phyloP scores from a whole-genome alignment of 2,888 invertebrate species.

The Pseudococcus longispinus region DNA sequence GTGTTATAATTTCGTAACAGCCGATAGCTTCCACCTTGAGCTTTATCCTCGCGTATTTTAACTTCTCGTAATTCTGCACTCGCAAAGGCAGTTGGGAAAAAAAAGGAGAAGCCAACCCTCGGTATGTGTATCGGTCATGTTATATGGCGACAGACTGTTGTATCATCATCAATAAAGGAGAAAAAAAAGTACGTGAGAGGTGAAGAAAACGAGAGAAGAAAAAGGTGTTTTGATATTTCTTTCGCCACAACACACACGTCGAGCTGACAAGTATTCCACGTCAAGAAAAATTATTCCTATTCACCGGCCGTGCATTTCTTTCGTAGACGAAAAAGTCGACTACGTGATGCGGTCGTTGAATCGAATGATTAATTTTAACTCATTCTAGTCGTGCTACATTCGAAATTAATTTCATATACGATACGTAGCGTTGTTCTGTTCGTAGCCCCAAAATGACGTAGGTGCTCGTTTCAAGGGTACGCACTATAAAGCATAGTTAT shows the following conservation, averaged over 20 bases:
- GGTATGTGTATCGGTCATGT: not conserved
- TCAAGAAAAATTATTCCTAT: conserved; percentile 41
- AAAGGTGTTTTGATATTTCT: conserved; percentile 42
- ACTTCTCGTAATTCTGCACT: not conserved
- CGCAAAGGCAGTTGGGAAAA: not conserved
- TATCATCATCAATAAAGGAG: conserved; percentile 18
- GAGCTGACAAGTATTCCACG: not conserved
- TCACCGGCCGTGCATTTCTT: conserved; percentile 16
- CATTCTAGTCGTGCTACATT: not conserved
- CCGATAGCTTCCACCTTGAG: not conserved
- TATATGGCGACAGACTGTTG: conserved; percentile 23
- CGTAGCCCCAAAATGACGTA: conserved; percentile 9
- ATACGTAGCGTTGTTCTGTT: not conserved
- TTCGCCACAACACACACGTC: not conserved
- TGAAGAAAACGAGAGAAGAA: not conserved
- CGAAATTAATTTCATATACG: conserved; percentile 1
- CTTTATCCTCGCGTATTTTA: not conserved
- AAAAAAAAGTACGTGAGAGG: not conserved
- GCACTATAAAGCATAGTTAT: too few species aligned
- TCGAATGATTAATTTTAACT: conserved; percentile 42
- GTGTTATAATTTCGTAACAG: not conserved
- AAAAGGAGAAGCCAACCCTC: not conserved
- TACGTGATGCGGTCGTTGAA: conserved; percentile 44
- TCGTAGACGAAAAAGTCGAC: conserved; percentile 37
- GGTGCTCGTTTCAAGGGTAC: not conserved